These are phyloP conservation scores for Oryzias melastigma DNA, from an alignment of 2,113 vertebrate genomes.

Conservation along the genomic window DNA sequence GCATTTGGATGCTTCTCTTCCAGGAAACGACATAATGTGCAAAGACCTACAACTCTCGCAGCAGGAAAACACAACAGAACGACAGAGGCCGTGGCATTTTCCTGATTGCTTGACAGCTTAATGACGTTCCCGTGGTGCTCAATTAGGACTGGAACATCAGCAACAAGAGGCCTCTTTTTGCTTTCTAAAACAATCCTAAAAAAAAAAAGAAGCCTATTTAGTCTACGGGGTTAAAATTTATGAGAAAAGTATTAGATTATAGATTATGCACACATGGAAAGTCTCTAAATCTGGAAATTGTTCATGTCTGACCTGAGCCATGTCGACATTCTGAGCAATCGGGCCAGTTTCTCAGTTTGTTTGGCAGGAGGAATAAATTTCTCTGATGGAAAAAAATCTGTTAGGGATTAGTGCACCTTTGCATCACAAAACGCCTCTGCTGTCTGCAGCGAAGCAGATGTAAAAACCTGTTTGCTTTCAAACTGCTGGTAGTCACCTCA, in stretches of 20 bases:
- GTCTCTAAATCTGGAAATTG: not conserved
- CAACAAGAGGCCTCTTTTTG: slow-evolving; percentile 31
- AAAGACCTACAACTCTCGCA: slow-evolving; percentile 20
- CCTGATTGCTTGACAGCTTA: slow-evolving; percentile 51
- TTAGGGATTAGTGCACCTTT: slow-evolving; percentile 1
- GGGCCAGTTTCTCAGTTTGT: slow-evolving; percentile 20
- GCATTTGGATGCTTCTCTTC: slow-evolving; percentile 7
- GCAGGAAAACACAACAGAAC: slow-evolving; percentile 21
- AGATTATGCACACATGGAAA: not conserved
- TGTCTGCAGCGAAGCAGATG: not conserved
- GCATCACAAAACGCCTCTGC: not conserved
- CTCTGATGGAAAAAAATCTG: slow-evolving; percentile 1
- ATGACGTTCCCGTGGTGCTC: slow-evolving; percentile 41
- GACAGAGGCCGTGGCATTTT: slow-evolving; percentile 32
- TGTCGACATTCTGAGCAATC: slow-evolving; percentile 40
- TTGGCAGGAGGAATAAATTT: not conserved
- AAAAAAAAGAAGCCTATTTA: not conserved
- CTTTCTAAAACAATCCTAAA: slow-evolving; percentile 6
- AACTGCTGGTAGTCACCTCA: slow-evolving; percentile 66
- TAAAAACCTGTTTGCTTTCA: too few relatives aligned
- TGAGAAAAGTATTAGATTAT: not conserved
- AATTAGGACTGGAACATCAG: slow-evolving; percentile 30
- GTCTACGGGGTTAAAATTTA: slow-evolving; percentile 7
- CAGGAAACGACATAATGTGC: slow-evolving; percentile 16
- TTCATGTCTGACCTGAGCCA: slow-evolving; percentile 39